Conservation (phyloP, 2,888 invertebrate genomes). For the Lasioglossum oenotherae region DNA sequence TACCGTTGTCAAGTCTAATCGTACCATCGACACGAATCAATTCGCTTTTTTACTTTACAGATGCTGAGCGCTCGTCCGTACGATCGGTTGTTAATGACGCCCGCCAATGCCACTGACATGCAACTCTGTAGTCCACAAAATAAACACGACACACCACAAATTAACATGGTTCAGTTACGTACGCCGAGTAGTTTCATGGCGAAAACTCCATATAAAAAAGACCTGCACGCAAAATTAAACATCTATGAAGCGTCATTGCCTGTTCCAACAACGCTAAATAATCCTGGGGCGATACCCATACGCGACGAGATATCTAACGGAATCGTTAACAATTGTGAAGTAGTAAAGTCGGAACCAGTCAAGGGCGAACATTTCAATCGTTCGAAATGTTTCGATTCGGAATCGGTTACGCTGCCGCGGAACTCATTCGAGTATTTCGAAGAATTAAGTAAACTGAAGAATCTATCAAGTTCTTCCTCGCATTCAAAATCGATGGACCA, state of each 20-base stretch:
- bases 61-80: conserved; percentile 78
- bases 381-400: not conserved
- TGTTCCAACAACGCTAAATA: conserved; percentile 7
- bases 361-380: conserved; percentile 5
- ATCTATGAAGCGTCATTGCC: conserved; percentile 4
- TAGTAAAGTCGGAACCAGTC: conserved; percentile 48
- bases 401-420: not conserved
- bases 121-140: conserved; percentile 76
- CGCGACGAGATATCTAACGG: conserved; percentile 36
- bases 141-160: conserved; percentile 53
- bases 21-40: not conserved
- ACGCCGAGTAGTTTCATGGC: conserved; percentile 81
- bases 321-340: conserved; percentile 6
- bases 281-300: not conserved
- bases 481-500: conserved; percentile 28
- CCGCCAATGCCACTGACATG: conserved; percentile 78
- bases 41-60: conserved; percentile 59
- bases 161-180: conserved; percentile 74
- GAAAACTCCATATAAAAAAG: conserved; percentile 65
- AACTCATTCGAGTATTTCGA: conserved; percentile 11
- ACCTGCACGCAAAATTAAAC: conserved; percentile 22
- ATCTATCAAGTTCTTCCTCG: conserved; percentile 19
- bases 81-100: conserved; percentile 75
- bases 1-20: no score
- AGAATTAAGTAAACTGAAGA: conserved; percentile 23